Percentiles rank a stretch among this genome's conserved stretches.
Evolutionary conservation across 2,113 vertebrate genomes (phyloP).

Genomic region (Stegostoma tigrinum): DNA sequence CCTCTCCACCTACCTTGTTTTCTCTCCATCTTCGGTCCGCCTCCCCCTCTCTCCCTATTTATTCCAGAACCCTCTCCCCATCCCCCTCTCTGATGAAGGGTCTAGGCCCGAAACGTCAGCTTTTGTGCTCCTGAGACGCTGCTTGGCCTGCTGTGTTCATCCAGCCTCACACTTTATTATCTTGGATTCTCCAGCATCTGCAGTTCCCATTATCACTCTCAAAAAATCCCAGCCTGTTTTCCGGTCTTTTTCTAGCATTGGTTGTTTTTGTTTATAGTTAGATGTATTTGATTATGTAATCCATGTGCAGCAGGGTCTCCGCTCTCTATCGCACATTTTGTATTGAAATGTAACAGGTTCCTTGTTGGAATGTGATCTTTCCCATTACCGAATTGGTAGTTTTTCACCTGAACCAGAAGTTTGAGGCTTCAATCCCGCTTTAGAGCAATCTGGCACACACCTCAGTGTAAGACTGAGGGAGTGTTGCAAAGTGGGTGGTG

Average conservation of each 20-base stretch:
- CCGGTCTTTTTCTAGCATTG: not conserved
- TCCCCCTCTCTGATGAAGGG: too few species aligned
- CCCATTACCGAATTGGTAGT: not conserved
- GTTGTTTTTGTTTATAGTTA: not conserved
- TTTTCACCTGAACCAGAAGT: not conserved
- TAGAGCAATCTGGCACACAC: not conserved
- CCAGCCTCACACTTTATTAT: too few species aligned
- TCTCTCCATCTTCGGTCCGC: too few species aligned
- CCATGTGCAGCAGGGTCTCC: not conserved
- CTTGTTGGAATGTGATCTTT: not conserved
- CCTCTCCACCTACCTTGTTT: too few species aligned
- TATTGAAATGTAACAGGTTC: not conserved
- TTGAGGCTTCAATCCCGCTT: not conserved
- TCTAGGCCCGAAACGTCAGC: too few species aligned
- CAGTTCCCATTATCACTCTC: too few species aligned
- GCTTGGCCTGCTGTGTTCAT: too few species aligned
- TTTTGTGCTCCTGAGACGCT: too few species aligned
- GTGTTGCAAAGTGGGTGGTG: not conserved
- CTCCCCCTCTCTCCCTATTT: too few species aligned
- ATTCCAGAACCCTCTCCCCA: too few species aligned
- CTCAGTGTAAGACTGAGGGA: not conserved
- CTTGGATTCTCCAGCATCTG: too few species aligned
- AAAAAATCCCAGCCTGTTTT: not conserved
- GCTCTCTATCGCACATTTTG: not conserved
- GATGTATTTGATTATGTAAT: not conserved